phyloP scores from a whole-genome alignment of 2,113 vertebrate species.

The Phalacrocorax pelagicus region DNA sequence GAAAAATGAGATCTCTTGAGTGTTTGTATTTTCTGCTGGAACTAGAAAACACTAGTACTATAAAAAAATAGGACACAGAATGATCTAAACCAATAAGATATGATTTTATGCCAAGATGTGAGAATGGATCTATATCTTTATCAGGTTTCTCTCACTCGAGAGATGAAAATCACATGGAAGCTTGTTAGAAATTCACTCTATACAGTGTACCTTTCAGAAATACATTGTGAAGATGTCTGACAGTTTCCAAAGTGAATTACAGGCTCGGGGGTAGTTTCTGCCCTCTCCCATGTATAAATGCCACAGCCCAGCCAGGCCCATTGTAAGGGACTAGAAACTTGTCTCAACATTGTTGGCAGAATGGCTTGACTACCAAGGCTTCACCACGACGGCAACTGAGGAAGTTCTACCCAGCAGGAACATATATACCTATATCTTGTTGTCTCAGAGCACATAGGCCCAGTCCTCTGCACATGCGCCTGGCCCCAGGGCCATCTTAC shows the following conservation, averaged over 20 bases:
- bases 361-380: too few species aligned
- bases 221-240: constrained; percentile 60
- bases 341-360: too few species aligned
- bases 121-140: constrained; percentile 73
- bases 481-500: too few species aligned
- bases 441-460: too few species aligned
- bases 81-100: constrained; percentile 71
- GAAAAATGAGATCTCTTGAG: constrained; percentile 65
- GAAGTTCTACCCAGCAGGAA: too few species aligned
- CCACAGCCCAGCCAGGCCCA: neutral
- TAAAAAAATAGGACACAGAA: constrained; percentile 43
- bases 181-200: constrained; percentile 62
- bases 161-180: constrained; percentile 71
- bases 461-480: too few species aligned
- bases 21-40: constrained; percentile 67
- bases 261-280: neutral
- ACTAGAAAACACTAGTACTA: constrained; percentile 65
- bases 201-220: constrained; percentile 63
- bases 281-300: neutral
- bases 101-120: constrained; percentile 68
- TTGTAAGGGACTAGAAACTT: too few species aligned
- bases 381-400: too few species aligned
- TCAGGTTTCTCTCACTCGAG: constrained; percentile 64
- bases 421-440: too few species aligned
- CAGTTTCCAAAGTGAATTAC: constrained; percentile 61